These are phyloP conservation scores for Alosa sapidissima DNA, from an alignment of 2,797 vertebrate species.

Conservation along the genomic window DNA sequence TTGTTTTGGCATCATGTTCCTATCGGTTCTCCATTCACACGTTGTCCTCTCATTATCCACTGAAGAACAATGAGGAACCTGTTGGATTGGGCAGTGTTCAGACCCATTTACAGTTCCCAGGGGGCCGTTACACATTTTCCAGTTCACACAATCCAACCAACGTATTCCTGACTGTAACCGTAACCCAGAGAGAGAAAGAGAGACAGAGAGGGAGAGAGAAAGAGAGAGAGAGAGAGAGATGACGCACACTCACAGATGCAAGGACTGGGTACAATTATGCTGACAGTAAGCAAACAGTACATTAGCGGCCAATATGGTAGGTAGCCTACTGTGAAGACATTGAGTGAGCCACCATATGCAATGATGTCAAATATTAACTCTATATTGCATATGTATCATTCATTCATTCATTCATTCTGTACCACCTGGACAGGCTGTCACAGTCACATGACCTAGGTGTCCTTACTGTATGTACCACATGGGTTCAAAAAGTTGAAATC, in stretches of 20 bases:
- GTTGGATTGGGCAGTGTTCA: slow-evolving; percentile 64
- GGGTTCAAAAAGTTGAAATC: background rate
- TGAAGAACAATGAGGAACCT: slow-evolving; percentile 58
- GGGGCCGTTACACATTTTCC: slow-evolving; percentile 62
- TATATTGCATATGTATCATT: no score
- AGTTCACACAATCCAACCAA: slow-evolving; percentile 55
- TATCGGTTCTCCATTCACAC: slow-evolving; percentile 25
- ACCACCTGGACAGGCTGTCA: no score
- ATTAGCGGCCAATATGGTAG: background rate
- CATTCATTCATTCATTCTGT: no score
- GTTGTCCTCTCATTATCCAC: slow-evolving; percentile 49
- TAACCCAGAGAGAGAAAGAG: slow-evolving; percentile 55
- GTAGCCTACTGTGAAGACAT: background rate
- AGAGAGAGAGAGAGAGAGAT: background rate
- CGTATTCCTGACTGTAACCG: slow-evolving; percentile 57
- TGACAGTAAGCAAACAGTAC: slow-evolving; percentile 26
- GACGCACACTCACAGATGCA: background rate
- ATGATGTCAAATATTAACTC: background rate
- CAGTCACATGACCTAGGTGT: background rate
- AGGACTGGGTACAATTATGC: background rate
- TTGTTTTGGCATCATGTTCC: slow-evolving; percentile 8
- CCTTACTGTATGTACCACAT: background rate
- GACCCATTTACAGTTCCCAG: slow-evolving; percentile 67
- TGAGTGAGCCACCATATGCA: slow-evolving; percentile 1
- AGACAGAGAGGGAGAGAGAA: slow-evolving; percentile 45